phyloP scores from a whole-genome alignment of 37 sponge, comb jelly and placozoan species.

The Axinella damicornis region DNA sequence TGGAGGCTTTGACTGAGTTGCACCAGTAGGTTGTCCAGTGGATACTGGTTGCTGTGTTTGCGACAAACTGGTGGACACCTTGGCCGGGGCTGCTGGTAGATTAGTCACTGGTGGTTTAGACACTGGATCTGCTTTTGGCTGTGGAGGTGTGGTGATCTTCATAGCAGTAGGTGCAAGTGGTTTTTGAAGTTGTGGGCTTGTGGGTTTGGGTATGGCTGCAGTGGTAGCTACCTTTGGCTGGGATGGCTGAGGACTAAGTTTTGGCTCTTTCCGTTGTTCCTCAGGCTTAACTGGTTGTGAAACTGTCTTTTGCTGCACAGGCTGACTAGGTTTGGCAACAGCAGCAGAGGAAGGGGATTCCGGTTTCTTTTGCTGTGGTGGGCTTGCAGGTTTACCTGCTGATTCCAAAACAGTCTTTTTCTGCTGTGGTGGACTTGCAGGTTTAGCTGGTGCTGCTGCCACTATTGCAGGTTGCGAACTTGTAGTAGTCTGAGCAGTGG shows the following conservation, averaged over 20 bases:
- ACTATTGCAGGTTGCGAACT: neutral
- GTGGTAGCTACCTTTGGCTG: too few species aligned
- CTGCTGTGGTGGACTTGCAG: neutral
- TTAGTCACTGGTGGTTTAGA: too few species aligned
- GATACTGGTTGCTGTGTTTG: neutral
- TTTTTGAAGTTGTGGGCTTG: conserved; percentile 1
- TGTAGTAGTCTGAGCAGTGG: too few species aligned
- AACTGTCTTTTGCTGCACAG: neutral
- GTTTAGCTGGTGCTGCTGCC: neutral
- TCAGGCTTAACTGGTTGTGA: conserved; percentile 7
- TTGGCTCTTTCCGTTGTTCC: too few species aligned
- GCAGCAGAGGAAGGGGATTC: neutral
- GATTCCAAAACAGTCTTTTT: neutral
- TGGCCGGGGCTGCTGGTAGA: too few species aligned
- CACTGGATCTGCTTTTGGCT: neutral
- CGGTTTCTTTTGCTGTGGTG: neutral
- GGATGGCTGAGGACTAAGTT: too few species aligned
- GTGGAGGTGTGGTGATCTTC: neutral
- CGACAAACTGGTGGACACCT: too few species aligned
- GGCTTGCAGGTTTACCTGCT: neutral
- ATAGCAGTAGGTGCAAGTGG: neutral
- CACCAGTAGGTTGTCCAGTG: neutral
- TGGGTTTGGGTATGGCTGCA: neutral
- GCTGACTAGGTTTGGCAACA: conserved; percentile 2
- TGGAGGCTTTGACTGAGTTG: neutral